Conservation (phyloP, 2,888 invertebrate species). For the Rhagium mordax region DNA sequence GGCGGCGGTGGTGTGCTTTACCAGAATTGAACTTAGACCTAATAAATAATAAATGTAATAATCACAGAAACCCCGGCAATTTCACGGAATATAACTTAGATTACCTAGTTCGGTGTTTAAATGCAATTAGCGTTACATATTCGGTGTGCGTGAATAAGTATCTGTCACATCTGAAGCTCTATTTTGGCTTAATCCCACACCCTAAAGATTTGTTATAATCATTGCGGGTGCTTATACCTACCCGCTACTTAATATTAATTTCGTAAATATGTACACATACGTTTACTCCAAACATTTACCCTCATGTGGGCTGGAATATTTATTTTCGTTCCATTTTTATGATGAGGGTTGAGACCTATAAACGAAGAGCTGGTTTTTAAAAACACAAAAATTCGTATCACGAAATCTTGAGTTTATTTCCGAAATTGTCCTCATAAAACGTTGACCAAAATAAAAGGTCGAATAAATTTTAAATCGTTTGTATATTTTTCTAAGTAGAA, state of each 20-base stretch:
- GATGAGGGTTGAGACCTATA: too few species aligned
- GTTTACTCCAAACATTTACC: too few species aligned
- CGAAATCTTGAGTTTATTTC: too few species aligned
- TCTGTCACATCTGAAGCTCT: conserved; percentile 46
- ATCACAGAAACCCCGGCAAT: conserved; percentile 54
- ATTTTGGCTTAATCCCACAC: conserved; percentile 19
- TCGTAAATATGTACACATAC: neutral
- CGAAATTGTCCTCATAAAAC: too few species aligned
- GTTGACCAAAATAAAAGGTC: too few species aligned
- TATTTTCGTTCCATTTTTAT: neutral
- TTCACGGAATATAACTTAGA: conserved; percentile 55
- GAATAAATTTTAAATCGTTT: too few species aligned
- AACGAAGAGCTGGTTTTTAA: too few species aligned
- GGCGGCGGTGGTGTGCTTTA: neutral
- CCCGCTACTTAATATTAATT: conserved; percentile 21
- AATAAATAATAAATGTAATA: conserved; percentile 57
- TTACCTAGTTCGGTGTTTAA: conserved; percentile 50
- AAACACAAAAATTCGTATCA: too few species aligned
- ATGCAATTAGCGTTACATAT: conserved; percentile 54
- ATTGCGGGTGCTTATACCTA: conserved; percentile 18
- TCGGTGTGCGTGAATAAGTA: conserved; percentile 55
- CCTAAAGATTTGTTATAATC: conserved; percentile 28
- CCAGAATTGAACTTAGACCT: conserved; percentile 26
- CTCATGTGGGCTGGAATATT: too few species aligned
- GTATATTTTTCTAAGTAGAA: too few species aligned